A percentile compares a stretch with the other conserved stretches of the same genome.
phyloP scores from a whole-genome alignment of 2,797 vertebrate genomes.

The Falco columbarius region DNA sequence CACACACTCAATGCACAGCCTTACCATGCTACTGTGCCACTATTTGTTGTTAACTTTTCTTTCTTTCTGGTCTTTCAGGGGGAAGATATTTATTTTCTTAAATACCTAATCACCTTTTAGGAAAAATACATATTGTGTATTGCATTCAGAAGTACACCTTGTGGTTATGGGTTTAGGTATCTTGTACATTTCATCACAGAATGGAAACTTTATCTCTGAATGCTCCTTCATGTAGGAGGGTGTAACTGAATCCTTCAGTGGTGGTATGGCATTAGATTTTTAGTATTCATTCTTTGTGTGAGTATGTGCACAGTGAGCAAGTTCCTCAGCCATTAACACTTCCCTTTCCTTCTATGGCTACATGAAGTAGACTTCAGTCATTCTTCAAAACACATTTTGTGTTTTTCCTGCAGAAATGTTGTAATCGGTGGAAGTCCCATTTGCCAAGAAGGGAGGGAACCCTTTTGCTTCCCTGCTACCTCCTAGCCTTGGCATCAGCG shows the following conservation, averaged over 20 bases:
- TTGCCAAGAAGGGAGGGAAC: not conserved
- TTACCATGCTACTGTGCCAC: not conserved
- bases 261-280: slow-evolving; percentile 14
- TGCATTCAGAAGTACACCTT: slow-evolving; percentile 5
- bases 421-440: not conserved
- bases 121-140: slow-evolving; percentile 6
- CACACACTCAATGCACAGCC: not conserved
- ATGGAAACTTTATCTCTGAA: slow-evolving; percentile 21
- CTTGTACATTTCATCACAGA: slow-evolving; percentile 20
- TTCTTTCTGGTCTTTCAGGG: slow-evolving; percentile 30
- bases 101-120: not conserved
- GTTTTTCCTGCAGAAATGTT: not conserved
- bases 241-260: slow-evolving; percentile 26
- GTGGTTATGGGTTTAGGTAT: slow-evolving; percentile 14
- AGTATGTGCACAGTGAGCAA: slow-evolving; percentile 15
- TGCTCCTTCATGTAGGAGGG: not conserved
- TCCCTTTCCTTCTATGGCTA: not conserved
- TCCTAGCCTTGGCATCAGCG: not conserved
- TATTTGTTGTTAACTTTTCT: not conserved
- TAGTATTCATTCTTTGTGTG: not conserved
- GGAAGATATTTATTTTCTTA: slow-evolving; percentile 25
- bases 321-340: not conserved
- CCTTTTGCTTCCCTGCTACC: not conserved
- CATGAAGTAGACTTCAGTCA: not conserved
- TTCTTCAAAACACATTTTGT: not conserved